These are phyloP conservation scores for Colinus virginianus DNA, from an alignment of 2,113 vertebrate genomes.

Conservation along the genomic window DNA sequence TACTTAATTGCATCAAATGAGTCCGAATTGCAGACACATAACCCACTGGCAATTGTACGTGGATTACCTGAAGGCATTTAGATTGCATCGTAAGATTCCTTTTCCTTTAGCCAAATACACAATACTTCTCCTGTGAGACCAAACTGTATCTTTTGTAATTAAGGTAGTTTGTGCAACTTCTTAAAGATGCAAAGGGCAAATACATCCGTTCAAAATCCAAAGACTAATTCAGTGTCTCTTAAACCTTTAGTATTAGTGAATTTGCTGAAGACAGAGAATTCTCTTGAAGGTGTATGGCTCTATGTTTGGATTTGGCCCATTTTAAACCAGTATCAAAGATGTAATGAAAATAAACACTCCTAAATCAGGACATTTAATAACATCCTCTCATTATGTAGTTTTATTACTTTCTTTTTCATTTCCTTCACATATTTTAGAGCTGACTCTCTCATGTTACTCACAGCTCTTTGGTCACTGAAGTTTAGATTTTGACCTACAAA, in stretches of 20 bases:
- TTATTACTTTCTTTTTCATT: constrained; percentile 32
- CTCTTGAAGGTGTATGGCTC: neutral
- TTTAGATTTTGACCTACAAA: neutral
- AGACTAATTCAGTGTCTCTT: constrained; percentile 11
- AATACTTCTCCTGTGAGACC: constrained; percentile 35
- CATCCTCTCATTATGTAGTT: neutral
- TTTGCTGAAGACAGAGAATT: constrained; percentile 28
- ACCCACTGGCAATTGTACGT: neutral
- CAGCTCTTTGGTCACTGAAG: neutral
- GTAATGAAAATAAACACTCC: constrained; percentile 15
- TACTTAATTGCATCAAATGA: constrained; percentile 11
- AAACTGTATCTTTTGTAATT: constrained; percentile 60
- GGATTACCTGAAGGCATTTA: constrained; percentile 44
- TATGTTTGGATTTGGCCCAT: constrained; percentile 13
- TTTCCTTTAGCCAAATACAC: constrained; percentile 13
- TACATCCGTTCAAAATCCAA: constrained; percentile 35
- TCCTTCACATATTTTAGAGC: neutral
- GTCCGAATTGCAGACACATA: neutral
- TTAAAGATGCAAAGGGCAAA: constrained; percentile 54
- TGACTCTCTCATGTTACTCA: neutral
- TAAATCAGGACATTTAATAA: neutral
- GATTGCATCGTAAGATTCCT: constrained; percentile 17
- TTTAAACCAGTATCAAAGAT: constrained; percentile 1
- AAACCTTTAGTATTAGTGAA: constrained; percentile 16
- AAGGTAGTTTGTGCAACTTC: constrained; percentile 50